Evolutionary conservation across 2,888 invertebrate species (phyloP), one percentile per base, ranked within the genome.

Genomic region (Xanthorhoe designata): DNA sequence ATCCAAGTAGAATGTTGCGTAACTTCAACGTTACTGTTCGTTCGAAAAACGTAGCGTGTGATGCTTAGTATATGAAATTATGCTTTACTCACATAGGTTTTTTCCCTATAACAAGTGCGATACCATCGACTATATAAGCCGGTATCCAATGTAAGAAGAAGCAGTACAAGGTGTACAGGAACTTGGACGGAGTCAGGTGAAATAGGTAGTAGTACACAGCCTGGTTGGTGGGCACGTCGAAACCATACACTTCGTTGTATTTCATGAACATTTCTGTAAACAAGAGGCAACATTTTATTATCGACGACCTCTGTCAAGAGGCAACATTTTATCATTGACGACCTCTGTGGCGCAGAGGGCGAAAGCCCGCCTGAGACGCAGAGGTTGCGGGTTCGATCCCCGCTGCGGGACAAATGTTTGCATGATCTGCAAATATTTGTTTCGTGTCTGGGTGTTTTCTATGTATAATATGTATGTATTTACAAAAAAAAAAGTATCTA

Each of bases 171-270:
- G 85, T 79, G 77, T 95, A 95, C 5, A 94, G 56, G 66, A 94
- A 91, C 70, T 90, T 94, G 66, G 95, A 92, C 3, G 94, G 92
- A 47, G 95, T 95, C 74, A 96, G 90, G 17, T 93, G 91, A 68
- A 97, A 95, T 64, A 95, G 88, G 80, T 95, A 95, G 77, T 94
- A 94, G 92, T 96, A 96, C n/a, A 96, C 88, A 0, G 95, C 94
- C 29, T 94, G 91, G 0, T 86, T 83, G 0, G 95, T 90, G 0
- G 96, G 96, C 35, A 94, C 91, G 61, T 92, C 83, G 0, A 94
- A 73, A 0, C 95, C 95, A 72, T 95, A 93, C 8, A 86, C 74
- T 74, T 95, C 89, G 18, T 91, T 93, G 66, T 92, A 81, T 0
- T 84, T 76, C 92, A 94, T 94, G 78, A 97, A 96, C 8, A 84